Evolutionary conservation across 1,140 invertebrate genomes (phyloP).

Genomic region (Ceratoteleas bidentatus): DNA sequence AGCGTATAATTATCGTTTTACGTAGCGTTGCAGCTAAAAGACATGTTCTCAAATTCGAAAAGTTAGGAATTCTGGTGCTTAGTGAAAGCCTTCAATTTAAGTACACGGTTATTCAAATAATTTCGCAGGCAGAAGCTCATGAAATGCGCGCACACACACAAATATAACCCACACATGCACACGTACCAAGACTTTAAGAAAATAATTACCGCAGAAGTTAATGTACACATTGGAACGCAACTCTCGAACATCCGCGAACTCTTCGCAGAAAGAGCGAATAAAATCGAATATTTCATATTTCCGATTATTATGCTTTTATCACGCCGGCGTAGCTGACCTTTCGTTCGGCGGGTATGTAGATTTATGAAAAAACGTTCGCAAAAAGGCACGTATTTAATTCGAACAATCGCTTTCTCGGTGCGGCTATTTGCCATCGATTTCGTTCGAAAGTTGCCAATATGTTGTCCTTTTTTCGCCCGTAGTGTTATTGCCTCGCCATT

Average conservation of each 20-base stretch:
- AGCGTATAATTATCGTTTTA: conserved; percentile 14
- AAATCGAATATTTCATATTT: conserved; percentile 71
- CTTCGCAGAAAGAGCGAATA: conserved; percentile 44
- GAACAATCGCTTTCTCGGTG: conserved; percentile 73
- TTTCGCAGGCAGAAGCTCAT: conserved; percentile 24
- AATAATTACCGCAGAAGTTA: conserved; percentile 35
- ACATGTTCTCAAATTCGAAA: conserved; percentile 12
- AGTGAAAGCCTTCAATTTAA: conserved; percentile 30
- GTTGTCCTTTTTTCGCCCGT: conserved; percentile 60
- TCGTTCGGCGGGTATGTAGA: conserved; percentile 62
- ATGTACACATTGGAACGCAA: conserved; percentile 15
- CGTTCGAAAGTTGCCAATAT: conserved; percentile 59
- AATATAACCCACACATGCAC: too few species aligned
- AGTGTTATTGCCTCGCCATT: conserved; percentile 66
- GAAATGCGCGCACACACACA: too few species aligned
- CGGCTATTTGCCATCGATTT: conserved; percentile 66
- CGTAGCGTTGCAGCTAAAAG: conserved; percentile 7
- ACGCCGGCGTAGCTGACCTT: conserved; percentile 60
- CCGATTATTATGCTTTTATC: conserved; percentile 67
- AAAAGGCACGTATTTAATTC: conserved; percentile 71
- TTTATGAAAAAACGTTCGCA: conserved; percentile 69
- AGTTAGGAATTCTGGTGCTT: conserved; percentile 14
- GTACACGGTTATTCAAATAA: conserved; percentile 18
- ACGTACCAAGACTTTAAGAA: conserved; percentile 30
- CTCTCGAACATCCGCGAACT: conserved; percentile 41